These are phyloP conservation scores for Lobophora halterata DNA, from an alignment of 2,888 invertebrate species.

Conservation along the genomic window DNA sequence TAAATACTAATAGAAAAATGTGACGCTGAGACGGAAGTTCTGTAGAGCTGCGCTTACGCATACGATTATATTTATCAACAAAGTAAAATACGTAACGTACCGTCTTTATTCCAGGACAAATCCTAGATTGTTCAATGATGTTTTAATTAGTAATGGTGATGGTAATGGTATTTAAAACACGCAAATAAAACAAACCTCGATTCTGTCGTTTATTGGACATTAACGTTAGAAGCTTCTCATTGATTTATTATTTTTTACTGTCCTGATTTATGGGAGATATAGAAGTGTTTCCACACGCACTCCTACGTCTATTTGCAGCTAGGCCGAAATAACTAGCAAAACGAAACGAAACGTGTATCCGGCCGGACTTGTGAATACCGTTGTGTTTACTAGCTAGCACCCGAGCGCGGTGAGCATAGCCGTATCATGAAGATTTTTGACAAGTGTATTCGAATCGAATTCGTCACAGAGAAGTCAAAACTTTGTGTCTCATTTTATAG, in stretches of 20 bases:
- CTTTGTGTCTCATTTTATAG: too few relatives aligned
- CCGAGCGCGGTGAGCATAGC: too few relatives aligned
- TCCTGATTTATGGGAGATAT: conserved; percentile 53
- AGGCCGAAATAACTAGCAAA: conserved; percentile 64
- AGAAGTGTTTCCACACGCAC: conserved; percentile 53
- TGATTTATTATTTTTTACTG: conserved; percentile 56
- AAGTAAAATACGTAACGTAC: conserved; percentile 4
- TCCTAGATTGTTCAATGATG: too few relatives aligned
- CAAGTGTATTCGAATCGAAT: too few relatives aligned
- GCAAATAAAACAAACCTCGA: conserved; percentile 41
- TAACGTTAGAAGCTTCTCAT: conserved; percentile 45
- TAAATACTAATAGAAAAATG: conserved; percentile 38
- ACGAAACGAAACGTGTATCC: conserved; percentile 63
- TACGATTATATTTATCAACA: conserved; percentile 16
- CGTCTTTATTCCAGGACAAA: too few relatives aligned
- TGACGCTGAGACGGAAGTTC: conserved; percentile 30
- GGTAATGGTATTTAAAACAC: too few relatives aligned
- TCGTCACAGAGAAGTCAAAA: too few relatives aligned
- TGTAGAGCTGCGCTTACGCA: conserved; percentile 39
- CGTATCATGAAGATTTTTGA: too few relatives aligned
- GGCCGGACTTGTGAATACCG: conserved; percentile 47
- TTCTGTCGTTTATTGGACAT: conserved; percentile 42
- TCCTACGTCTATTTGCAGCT: conserved; percentile 60
- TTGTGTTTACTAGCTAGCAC: conserved; percentile 43
- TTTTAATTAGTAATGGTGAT: too few relatives aligned